phyloP scores from a whole-genome alignment of 1,140 invertebrate species.

The Drosophila obscura region DNA sequence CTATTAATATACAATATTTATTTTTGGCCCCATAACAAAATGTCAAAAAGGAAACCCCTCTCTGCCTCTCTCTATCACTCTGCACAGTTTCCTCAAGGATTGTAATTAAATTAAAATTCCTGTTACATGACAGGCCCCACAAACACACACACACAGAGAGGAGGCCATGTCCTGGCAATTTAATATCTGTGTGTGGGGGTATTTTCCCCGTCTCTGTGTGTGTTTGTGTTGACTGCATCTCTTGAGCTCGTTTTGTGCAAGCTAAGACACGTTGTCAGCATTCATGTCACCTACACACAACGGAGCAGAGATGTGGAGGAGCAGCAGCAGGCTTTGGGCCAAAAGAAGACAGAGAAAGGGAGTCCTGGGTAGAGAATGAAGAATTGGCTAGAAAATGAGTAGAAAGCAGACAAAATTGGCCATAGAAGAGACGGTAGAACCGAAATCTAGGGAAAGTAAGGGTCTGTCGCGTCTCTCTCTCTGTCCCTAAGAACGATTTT shows the following conservation, averaged over 20 bases:
- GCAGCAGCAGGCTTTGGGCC: too few species aligned
- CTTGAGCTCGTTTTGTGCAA: conserved; percentile 79
- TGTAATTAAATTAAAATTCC: conserved; percentile 82
- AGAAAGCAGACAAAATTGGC: neutral
- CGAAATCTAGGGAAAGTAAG: neutral
- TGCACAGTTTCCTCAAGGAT: conserved; percentile 7
- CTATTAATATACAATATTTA: conserved; percentile 61
- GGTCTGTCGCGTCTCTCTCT: conserved; percentile 46
- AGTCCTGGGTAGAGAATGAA: neutral
- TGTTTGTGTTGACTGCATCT: conserved; percentile 52
- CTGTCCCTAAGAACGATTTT: conserved; percentile 70
- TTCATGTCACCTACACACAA: conserved; percentile 67
- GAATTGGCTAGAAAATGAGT: neutral
- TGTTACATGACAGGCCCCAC: conserved; percentile 73
- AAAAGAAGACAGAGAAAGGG: neutral
- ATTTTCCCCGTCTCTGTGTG: neutral
- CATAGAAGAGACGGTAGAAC: too few species aligned
- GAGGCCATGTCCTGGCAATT: conserved; percentile 45
- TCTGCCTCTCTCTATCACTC: neutral
- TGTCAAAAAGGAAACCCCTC: neutral
- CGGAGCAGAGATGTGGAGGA: too few species aligned
- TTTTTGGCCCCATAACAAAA: conserved; percentile 18
- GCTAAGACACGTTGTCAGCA: conserved; percentile 82
- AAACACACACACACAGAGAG: conserved; percentile 54
- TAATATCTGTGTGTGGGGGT: conserved; percentile 19